Conservation (phyloP, 2,797 vertebrate species). For the Myripristis jacobus region DNA sequence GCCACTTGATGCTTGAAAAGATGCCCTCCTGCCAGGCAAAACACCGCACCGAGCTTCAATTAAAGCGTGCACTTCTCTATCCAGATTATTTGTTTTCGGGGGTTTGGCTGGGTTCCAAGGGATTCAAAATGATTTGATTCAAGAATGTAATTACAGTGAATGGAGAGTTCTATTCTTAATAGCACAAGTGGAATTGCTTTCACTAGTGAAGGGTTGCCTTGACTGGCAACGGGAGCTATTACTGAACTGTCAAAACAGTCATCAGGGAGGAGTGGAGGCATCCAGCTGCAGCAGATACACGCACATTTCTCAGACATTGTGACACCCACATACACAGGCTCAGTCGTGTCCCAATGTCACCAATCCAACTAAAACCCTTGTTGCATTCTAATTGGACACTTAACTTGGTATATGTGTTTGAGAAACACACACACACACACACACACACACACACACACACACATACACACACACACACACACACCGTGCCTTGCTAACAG, state of each 20-base stretch:
- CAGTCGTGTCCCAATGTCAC: constrained; percentile 47
- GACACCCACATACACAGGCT: constrained; percentile 49
- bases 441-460: too few species aligned
- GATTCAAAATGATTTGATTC: constrained; percentile 74
- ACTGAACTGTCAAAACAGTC: constrained; percentile 79
- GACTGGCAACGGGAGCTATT: constrained; percentile 74
- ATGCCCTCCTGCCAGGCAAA: constrained; percentile 60
- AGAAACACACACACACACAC: constrained; percentile 21
- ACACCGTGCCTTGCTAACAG: constrained; percentile 68
- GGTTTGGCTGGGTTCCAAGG: constrained; percentile 60
- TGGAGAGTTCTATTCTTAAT: constrained; percentile 71
- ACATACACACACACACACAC: constrained; percentile 24
- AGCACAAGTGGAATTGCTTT: constrained; percentile 66
- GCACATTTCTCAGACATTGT: constrained; percentile 51
- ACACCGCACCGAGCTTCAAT: constrained; percentile 74
- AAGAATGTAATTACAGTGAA: constrained; percentile 79
- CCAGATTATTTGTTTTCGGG: constrained; percentile 73
- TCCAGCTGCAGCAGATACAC: constrained; percentile 70
- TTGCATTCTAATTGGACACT: constrained; percentile 71
- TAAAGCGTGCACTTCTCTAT: constrained; percentile 62
- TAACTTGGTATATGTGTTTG: constrained; percentile 41
- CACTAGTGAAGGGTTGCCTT: constrained; percentile 52
- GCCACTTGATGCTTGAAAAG: constrained; percentile 60
- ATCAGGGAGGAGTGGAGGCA: constrained; percentile 70
- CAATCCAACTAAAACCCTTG: constrained; percentile 46